These are phyloP conservation scores for Athene cunicularia DNA, from an alignment of 2,113 vertebrate species.

Conservation along the genomic window DNA sequence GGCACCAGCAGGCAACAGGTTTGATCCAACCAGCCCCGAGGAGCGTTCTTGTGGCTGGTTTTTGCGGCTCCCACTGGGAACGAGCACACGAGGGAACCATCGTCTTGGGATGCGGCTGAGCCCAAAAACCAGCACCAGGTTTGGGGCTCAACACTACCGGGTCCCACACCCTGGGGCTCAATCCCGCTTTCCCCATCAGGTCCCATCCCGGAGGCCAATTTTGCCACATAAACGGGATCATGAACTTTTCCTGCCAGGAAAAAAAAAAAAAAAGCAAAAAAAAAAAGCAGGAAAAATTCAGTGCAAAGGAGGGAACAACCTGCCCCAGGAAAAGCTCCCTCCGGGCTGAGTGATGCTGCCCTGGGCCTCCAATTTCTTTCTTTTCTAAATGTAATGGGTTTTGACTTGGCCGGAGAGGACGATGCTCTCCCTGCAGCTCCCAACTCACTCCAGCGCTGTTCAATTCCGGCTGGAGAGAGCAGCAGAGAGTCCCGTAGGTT, in stretches of 20 bases:
- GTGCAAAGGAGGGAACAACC: background rate
- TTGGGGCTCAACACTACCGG: fast-evolving
- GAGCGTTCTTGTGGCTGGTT: fast-evolving
- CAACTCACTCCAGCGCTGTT: background rate
- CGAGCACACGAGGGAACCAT: fast-evolving
- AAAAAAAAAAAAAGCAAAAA: background rate
- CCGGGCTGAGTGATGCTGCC: background rate
- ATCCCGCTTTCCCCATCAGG: fast-evolving
- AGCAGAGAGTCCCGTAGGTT: background rate
- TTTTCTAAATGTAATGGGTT: background rate
- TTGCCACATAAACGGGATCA: fast-evolving
- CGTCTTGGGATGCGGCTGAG: fast-evolving
- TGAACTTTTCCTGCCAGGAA: background rate
- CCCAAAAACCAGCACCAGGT: fast-evolving
- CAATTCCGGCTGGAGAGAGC: background rate
- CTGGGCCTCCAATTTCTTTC: background rate
- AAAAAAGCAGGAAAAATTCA: background rate
- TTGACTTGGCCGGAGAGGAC: background rate
- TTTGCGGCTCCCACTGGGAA: background rate
- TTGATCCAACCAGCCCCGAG: background rate
- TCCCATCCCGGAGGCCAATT: fast-evolving
- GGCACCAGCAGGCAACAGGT: background rate
- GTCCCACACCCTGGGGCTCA: background rate
- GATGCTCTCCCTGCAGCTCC: background rate
- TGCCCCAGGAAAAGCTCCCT: background rate